Evolutionary conservation across 2,888 invertebrate species (phyloP), one percentile per base, ranked within the genome.

Genomic region (Fragum sueziense): DNA sequence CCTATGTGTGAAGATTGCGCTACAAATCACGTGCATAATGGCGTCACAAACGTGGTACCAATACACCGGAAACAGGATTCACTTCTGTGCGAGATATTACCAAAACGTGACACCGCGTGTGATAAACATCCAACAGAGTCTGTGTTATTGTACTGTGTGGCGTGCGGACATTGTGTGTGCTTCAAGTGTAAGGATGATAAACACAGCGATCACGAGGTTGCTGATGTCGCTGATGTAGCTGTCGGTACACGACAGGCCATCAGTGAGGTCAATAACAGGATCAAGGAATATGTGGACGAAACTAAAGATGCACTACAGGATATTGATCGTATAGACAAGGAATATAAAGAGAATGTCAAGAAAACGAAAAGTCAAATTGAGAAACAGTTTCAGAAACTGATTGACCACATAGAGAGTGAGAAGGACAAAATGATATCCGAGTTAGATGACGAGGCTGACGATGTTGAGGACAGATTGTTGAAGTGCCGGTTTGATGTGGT

Each of bases 21-120:
- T 0, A 67, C 80, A 6, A 72, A 84, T 54, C 84, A 84, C 34
- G 69, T 76, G 41, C 84, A 84, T 31, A 79, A 84, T 70, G 84
- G 84, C 7, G 73, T 84, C 2, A 79, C 80, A 7, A 79, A 84
- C 52, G 84, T 84, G 31, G 75, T 84, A 1, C 76, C 75, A 0
- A 73, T 84, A 34, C 84, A 84, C 52, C 70, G 84, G 17, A 79
- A 77, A 59, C 84, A 84, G 37, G 80, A 84, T 34, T 84, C 84
- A 0, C 29, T 84, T 6, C 70, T 84, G 9, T 79, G 74, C 71
- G 84, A 84, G 51, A 72, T 81, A 61, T 59, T 84, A 34, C 84
- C 84, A 14, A 76, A 80, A 57, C 70, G 84, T 0, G 84, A 84
- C 52, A 76, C 80, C 9, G 74, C 79, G 14, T 84, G 84, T 65